Base-by-base conservation (phyloP, 2,113 vertebrate species). In the Echinops telfairi region DNA sequence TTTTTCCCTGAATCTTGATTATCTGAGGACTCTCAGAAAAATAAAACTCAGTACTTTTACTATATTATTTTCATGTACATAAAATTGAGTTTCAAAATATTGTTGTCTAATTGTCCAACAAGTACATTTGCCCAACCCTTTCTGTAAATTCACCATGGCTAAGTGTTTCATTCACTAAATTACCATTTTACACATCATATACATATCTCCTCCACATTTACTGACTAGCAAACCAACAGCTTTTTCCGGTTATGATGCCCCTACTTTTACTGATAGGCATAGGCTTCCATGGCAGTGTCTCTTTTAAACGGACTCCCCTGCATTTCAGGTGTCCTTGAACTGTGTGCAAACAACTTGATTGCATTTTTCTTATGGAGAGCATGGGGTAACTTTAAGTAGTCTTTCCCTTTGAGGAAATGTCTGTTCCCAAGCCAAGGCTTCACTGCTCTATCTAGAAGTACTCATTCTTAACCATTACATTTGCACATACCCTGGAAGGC, bases 391-490 rank as follows among this genome's bases (percentile, higher is more conserved):
- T 81, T 25, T 83, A 29, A 86, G 23, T 27, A 40, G 10, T 81
- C 86, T 80, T 11, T 53, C 47, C 47, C 47, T 53, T 53, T 53
- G 47, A 53, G 47, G 47, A 53, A 10, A 53, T 53, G 47, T 47
- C 5, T 47, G 43, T 47, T 47, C 43, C 43, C 43, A 47, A 47
- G 10, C 43, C 43, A 47, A 10, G 43, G 43, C 43, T 47, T 92
- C 66, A 82, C 43, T 70, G 79, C 58, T 94, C 79, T 60, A 1
- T 88, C 95, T 95, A 92, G 64, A 88, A 88, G 25, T 89, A 27
- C 38, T 53, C 47, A 10, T 53, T 53, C 47, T 53, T 14, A 53
- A 14, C 9, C 12, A 14, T 53, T 53, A 60, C 25, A 62, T 85
- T 95, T 92, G 90, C 86, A 87, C 87, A 93, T 80, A 84, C 23